Conservation (phyloP, 2,797 vertebrate genomes). For the Cossypha caffra region DNA sequence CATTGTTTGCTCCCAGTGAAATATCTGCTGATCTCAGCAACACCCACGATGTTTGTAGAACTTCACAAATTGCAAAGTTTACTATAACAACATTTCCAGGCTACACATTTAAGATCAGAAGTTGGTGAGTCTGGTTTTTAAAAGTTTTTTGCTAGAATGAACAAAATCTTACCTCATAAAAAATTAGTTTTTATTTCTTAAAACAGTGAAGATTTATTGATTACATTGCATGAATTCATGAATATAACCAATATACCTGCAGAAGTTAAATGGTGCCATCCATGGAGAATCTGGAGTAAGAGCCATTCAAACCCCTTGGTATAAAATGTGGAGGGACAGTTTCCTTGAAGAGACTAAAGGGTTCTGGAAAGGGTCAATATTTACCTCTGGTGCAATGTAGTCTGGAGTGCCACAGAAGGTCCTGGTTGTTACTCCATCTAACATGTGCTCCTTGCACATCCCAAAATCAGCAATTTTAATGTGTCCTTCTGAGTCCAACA, state of each 20-base stretch:
- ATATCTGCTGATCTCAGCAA: background rate
- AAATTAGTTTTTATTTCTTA: too few species aligned
- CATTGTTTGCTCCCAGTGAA: background rate
- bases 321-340: background rate
- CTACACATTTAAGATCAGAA: background rate
- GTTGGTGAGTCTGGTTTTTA: background rate
- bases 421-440: slow-evolving; percentile 87
- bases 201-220: background rate
- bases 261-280: background rate
- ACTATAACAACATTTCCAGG: background rate
- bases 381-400: slow-evolving; percentile 97
- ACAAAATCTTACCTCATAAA: background rate
- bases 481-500: slow-evolving; percentile 95
- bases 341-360: background rate
- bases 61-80: background rate
- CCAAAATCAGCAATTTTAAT: slow-evolving; percentile 99
- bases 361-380: background rate
- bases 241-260: background rate
- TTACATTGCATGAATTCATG: background rate
- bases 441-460: slow-evolving; percentile 97
- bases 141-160: background rate
- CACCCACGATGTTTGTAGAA: background rate
- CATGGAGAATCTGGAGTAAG: background rate
- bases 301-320: background rate
- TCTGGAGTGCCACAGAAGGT: slow-evolving; percentile 98